Conservation (phyloP, 2,797 vertebrate species). For the Lophius americanus region DNA sequence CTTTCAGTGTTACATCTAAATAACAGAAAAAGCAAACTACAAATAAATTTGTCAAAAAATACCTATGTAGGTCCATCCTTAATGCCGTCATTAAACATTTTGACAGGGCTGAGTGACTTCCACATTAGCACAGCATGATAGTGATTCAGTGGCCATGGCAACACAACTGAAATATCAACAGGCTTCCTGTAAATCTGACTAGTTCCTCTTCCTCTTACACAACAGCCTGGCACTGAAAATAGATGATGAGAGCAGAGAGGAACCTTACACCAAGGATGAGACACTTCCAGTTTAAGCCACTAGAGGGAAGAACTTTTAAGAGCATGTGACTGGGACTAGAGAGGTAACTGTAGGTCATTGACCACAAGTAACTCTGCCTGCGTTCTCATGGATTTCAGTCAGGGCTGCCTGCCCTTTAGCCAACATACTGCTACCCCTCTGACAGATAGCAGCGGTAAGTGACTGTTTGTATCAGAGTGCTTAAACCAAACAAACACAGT, state of each 20-base stretch:
- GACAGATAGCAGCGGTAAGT: slow-evolving; percentile 32
- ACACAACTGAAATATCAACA: slow-evolving; percentile 18
- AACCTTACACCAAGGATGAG: background rate
- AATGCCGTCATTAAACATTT: background rate
- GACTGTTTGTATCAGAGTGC: slow-evolving; percentile 12
- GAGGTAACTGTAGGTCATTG: slow-evolving; percentile 76
- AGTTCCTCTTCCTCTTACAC: slow-evolving; percentile 31
- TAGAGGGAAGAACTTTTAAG: slow-evolving; percentile 41
- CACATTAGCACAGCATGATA: slow-evolving; percentile 7
- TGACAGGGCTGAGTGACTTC: background rate
- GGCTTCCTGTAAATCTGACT: slow-evolving; percentile 38
- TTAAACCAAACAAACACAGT: background rate
- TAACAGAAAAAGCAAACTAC: background rate
- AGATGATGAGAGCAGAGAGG: slow-evolving; percentile 9
- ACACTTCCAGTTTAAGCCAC: slow-evolving; percentile 34
- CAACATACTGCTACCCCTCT: slow-evolving; percentile 42
- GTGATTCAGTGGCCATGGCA: slow-evolving; percentile 17
- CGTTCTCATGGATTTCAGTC: slow-evolving; percentile 38
- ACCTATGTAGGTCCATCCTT: background rate
- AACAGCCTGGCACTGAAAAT: slow-evolving; percentile 31
- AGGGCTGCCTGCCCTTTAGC: slow-evolving; percentile 39
- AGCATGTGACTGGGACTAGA: background rate
- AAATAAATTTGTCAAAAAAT: background rate
- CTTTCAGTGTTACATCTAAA: background rate
- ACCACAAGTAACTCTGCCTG: slow-evolving; percentile 57